phyloP scores from a whole-genome alignment of 35 echinoderm and acorn worm genomes.

The Antedon bifida region DNA sequence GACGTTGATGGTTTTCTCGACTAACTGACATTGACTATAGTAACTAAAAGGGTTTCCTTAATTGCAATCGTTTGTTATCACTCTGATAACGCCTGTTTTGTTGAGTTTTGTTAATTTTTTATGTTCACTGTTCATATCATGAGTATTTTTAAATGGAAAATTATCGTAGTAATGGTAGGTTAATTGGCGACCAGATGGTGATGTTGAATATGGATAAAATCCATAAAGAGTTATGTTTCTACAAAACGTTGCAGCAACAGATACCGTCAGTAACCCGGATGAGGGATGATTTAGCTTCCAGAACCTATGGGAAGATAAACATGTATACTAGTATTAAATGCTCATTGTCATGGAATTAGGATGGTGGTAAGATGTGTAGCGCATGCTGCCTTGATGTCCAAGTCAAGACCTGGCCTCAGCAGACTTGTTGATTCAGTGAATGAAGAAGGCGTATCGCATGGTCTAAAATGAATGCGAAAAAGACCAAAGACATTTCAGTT shows the following conservation, averaged over 20 bases:
- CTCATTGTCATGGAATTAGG: too few relatives aligned
- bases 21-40: too few relatives aligned
- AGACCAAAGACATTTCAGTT: too few relatives aligned
- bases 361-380: too few relatives aligned
- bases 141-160: neutral
- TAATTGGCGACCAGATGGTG: neutral
- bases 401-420: too few relatives aligned
- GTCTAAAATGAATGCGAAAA: too few relatives aligned
- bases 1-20: too few relatives aligned
- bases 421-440: too few relatives aligned
- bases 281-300: neutral
- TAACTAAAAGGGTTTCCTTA: too few relatives aligned
- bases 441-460: too few relatives aligned
- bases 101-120: neutral
- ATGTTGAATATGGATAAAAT: neutral
- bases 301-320: constrained; percentile 3
- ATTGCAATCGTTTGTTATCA: neutral
- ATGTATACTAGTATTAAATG: too few relatives aligned
- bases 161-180: constrained; percentile 3
- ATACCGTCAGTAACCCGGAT: neutral
- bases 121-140: neutral
- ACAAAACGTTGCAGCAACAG: neutral
- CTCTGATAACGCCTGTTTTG: neutral
- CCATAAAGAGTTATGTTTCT: neutral
- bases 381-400: too few relatives aligned